Evolutionary conservation across 2,113 vertebrate genomes (phyloP).

Genomic region (Melanerpes formicivorus): DNA sequence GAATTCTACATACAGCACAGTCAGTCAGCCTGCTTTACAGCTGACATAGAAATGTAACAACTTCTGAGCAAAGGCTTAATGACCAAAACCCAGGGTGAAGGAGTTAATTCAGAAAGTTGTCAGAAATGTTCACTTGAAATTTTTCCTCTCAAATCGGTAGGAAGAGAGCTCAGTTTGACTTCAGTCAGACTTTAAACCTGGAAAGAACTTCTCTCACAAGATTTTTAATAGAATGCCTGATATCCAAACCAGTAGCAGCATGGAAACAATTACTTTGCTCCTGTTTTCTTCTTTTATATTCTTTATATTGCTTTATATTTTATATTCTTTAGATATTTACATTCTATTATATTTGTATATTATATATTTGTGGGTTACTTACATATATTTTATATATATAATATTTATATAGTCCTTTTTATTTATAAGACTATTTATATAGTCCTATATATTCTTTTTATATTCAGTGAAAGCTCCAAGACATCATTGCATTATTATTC

Average conservation of each 20-base stretch:
- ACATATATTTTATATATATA: no score
- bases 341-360: no score
- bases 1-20: no score
- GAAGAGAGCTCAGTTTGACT: background rate
- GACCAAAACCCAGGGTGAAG: background rate
- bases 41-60: background rate
- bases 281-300: background rate
- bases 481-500: background rate
- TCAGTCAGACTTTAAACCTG: background rate
- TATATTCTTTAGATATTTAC: no score
- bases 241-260: background rate
- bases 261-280: background rate
- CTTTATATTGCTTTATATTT: no score
- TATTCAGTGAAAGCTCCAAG: background rate
- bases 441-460: background rate
- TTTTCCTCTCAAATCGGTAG: background rate
- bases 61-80: background rate
- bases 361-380: no score
- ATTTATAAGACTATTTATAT: no score
- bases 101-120: background rate
- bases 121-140: background rate
- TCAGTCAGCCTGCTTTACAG: background rate
- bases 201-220: background rate
- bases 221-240: background rate
- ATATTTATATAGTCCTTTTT: no score